phyloP scores from a whole-genome alignment of 2,113 vertebrate species.

The Istiophorus platypterus region DNA sequence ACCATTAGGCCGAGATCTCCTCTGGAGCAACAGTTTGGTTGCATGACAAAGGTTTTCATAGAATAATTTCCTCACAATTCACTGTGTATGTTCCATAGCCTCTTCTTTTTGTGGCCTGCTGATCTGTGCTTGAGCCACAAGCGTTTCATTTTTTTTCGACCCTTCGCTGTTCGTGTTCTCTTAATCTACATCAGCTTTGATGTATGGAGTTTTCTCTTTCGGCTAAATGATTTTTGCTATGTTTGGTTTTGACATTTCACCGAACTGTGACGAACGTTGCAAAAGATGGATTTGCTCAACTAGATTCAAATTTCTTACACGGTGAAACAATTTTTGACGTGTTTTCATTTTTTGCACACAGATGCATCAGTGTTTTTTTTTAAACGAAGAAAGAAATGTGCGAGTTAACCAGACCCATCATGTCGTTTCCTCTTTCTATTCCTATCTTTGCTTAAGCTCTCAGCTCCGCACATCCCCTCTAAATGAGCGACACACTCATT shows the following conservation, averaged over 20 bases:
- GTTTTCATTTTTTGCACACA: conserved; percentile 6
- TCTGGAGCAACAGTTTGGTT: background rate
- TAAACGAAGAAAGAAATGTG: background rate
- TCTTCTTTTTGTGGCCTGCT: background rate
- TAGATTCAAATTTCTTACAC: background rate
- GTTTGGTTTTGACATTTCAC: too few relatives aligned
- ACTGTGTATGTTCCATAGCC: too few relatives aligned
- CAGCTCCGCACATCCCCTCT: background rate
- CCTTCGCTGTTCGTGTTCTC: too few relatives aligned
- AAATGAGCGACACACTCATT: conserved; percentile 41
- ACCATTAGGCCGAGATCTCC: background rate
- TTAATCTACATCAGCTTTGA: too few relatives aligned
- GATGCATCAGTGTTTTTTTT: background rate
- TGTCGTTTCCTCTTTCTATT: conserved; percentile 21
- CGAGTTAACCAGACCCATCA: background rate
- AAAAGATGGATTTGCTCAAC: background rate
- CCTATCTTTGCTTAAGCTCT: conserved; percentile 15
- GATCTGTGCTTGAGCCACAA: background rate
- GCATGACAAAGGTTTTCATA: background rate
- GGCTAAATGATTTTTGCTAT: too few relatives aligned
- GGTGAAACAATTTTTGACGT: background rate
- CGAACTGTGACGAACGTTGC: too few relatives aligned
- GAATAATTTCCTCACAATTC: too few relatives aligned
- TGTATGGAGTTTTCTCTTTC: too few relatives aligned
- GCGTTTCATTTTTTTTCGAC: background rate